Conservation (phyloP, 2,797 vertebrate genomes). For the Syndactyla subalaris region DNA sequence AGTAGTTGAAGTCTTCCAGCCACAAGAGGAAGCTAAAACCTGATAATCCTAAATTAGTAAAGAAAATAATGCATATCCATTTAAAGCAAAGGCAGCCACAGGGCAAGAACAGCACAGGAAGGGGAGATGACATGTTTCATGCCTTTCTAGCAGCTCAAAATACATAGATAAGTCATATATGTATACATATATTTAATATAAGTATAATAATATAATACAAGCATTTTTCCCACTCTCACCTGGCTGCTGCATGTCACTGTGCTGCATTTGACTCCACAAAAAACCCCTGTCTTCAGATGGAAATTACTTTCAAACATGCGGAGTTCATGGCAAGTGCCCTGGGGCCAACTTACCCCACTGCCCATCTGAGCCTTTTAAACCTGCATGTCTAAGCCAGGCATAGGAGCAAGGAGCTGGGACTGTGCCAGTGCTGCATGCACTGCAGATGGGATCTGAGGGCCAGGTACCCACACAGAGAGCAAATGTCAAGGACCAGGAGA, state of each 20-base stretch:
- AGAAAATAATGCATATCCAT: not conserved
- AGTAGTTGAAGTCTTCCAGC: not conserved
- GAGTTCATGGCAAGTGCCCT: not conserved
- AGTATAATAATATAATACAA: not conserved
- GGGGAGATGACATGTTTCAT: not conserved
- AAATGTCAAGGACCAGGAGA: not conserved
- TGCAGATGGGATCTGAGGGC: fast-evolving
- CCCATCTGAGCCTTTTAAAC: not conserved
- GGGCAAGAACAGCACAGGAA: not conserved
- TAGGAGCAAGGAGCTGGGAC: not conserved
- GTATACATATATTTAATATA: not conserved
- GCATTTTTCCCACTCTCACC: not conserved
- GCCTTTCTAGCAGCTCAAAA: not conserved
- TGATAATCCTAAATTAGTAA: not conserved
- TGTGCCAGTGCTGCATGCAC: fast-evolving
- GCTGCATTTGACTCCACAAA: not conserved
- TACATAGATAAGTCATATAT: not conserved
- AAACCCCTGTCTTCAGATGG: not conserved
- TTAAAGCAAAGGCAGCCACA: not conserved
- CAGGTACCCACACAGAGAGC: not conserved
- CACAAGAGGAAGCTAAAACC: not conserved
- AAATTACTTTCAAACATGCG: not conserved
- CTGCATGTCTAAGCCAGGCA: not conserved
- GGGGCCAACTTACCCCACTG: not conserved
- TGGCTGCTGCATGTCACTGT: not conserved